A percentile compares a stretch with the other conserved stretches of the same genome.
These are phyloP conservation scores for Alouatta palliata DNA, from an alignment of 2,113 vertebrate species.

Conservation along the genomic window DNA sequence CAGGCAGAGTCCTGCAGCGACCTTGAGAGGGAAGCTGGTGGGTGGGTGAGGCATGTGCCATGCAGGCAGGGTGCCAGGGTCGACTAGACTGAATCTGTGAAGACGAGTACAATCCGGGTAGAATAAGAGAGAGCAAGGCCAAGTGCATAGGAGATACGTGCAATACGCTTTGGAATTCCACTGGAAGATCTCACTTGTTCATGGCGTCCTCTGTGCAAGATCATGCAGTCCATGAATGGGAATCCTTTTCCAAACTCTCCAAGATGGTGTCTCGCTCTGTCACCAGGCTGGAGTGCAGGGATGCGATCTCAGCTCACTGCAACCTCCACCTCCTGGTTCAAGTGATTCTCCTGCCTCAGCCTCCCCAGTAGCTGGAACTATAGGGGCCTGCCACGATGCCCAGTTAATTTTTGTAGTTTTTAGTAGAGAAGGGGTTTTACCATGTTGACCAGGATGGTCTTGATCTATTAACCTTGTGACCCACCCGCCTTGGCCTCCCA, in stretches of 20 bases:
- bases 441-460: too few relatives aligned
- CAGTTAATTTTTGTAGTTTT: too few relatives aligned
- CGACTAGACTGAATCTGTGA: neutral
- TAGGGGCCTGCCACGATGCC: accelerated
- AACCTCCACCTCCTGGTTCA: too few relatives aligned
- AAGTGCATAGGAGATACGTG: neutral
- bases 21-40: neutral
- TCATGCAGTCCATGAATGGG: too few relatives aligned
- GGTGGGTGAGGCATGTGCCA: accelerated
- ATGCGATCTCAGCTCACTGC: too few relatives aligned
- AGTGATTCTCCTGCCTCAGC: too few relatives aligned
- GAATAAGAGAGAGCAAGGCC: neutral
- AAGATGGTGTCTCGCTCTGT: too few relatives aligned
- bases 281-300: too few relatives aligned
- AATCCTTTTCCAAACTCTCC: neutral
- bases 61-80: accelerated
- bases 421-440: too few relatives aligned
- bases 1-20: neutral
- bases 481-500: too few relatives aligned
- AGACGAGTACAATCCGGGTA: neutral
- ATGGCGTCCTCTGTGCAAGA: neutral
- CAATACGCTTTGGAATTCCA: neutral
- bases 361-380: too few relatives aligned
- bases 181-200: neutral
- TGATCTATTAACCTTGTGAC: too few relatives aligned